Evolutionary conservation across 2,113 vertebrate genomes (phyloP).

Genomic region (Cavia aperea): DNA sequence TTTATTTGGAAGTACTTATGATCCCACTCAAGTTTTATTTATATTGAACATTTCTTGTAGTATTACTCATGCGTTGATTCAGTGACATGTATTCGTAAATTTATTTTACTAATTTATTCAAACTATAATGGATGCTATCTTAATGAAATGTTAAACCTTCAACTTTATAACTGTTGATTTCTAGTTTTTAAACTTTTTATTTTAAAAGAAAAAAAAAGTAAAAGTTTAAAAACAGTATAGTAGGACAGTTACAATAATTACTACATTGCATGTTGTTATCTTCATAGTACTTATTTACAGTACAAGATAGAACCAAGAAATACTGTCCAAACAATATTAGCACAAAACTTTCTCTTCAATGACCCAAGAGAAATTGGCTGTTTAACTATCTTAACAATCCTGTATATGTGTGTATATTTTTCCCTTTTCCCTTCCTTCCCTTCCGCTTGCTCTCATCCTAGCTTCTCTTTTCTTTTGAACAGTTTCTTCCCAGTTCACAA

Average conservation of each 20-base stretch:
- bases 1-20: slow-evolving; percentile 34
- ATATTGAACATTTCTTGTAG: not conserved
- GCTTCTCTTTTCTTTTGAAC: not conserved
- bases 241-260: not conserved
- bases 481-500: too few species aligned
- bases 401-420: not conserved
- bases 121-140: not conserved
- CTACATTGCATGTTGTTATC: not conserved
- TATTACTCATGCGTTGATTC: not conserved
- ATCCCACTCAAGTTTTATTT: slow-evolving; percentile 3
- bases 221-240: not conserved
- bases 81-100: not conserved
- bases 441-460: not conserved
- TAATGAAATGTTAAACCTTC: not conserved
- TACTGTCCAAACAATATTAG: not conserved
- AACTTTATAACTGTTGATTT: not conserved
- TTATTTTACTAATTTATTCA: not conserved
- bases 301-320: not conserved
- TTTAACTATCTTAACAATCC: not conserved
- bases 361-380: not conserved
- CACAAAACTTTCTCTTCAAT: not conserved
- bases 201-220: not conserved
- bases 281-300: not conserved
- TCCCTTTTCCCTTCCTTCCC: not conserved
- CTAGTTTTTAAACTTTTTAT: slow-evolving; percentile 26